Evolutionary conservation across 2,113 vertebrate genomes (phyloP).

Genomic region (Pampusana beccarii): DNA sequence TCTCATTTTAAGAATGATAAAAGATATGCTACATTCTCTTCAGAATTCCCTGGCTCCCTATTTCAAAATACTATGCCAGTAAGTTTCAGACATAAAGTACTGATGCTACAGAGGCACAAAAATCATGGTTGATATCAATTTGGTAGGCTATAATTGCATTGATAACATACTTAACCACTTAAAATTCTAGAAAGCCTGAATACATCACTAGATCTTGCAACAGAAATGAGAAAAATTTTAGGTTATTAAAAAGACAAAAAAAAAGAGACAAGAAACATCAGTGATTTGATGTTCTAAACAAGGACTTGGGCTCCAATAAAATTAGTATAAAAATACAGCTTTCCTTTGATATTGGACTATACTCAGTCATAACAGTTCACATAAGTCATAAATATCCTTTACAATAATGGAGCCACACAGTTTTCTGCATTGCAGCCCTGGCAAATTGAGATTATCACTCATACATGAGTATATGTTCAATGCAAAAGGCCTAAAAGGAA

Average conservation of each 20-base stretch:
- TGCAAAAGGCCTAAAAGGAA: background rate
- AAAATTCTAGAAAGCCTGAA: background rate
- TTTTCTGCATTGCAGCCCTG: background rate
- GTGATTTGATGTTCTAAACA: background rate
- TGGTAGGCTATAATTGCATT: background rate
- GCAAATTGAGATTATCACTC: background rate
- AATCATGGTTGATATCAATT: background rate
- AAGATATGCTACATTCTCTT: background rate
- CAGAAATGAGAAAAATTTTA: background rate
- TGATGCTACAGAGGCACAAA: background rate
- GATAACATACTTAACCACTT: background rate
- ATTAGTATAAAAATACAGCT: background rate
- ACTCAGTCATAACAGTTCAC: background rate
- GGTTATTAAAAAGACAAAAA: accelerated
- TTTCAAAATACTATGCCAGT: background rate
- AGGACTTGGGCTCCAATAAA: background rate
- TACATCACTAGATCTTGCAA: background rate
- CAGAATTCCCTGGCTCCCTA: background rate
- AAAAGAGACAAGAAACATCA: background rate
- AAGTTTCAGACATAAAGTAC: background rate
- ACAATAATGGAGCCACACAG: background rate
- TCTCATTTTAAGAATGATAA: background rate
- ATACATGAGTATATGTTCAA: background rate
- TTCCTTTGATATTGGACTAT: background rate
- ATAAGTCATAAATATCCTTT: background rate